These are phyloP conservation scores for Heliothis subflexa DNA, from an alignment of 1,140 invertebrate genomes.

Conservation along the genomic window DNA sequence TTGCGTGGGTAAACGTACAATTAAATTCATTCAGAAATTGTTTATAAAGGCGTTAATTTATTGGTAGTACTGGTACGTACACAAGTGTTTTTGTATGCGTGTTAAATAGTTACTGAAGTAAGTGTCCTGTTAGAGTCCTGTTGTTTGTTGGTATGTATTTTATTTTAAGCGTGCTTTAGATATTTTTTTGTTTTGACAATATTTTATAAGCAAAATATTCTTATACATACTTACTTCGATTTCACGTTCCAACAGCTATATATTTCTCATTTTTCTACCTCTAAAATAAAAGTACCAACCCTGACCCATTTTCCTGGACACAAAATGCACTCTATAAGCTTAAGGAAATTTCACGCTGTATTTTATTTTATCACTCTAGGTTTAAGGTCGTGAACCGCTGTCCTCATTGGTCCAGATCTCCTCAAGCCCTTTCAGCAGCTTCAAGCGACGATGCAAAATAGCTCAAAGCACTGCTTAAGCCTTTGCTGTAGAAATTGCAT, in stretches of 20 bases:
- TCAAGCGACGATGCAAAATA: constrained; percentile 19
- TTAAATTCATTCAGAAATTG: constrained; percentile 33
- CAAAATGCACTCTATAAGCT: constrained; percentile 18
- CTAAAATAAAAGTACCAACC: background rate
- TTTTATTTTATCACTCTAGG: constrained; percentile 27
- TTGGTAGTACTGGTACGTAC: constrained; percentile 12
- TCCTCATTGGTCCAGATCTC: background rate
- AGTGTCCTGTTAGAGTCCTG: background rate
- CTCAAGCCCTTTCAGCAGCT: constrained; percentile 14
- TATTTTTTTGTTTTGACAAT: too few relatives aligned
- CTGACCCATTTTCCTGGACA: background rate
- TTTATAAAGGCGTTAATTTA: constrained; percentile 37
- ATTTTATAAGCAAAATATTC: too few relatives aligned
- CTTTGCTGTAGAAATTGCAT: constrained; percentile 35
- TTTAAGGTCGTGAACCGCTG: constrained; percentile 21
- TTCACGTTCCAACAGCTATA: background rate
- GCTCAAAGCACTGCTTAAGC: constrained; percentile 32
- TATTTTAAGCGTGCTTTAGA: too few relatives aligned
- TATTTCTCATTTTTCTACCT: background rate
- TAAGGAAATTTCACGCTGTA: constrained; percentile 13
- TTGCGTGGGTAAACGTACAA: constrained; percentile 38
- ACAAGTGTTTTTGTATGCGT: constrained; percentile 9
- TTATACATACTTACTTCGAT: too few relatives aligned
- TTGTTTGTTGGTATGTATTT: background rate
- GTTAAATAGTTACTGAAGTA: background rate